A percentile compares a stretch with the other conserved stretches of the same genome.
Conservation (phyloP, 2,797 vertebrate species). For the Neoniphon sammara region DNA sequence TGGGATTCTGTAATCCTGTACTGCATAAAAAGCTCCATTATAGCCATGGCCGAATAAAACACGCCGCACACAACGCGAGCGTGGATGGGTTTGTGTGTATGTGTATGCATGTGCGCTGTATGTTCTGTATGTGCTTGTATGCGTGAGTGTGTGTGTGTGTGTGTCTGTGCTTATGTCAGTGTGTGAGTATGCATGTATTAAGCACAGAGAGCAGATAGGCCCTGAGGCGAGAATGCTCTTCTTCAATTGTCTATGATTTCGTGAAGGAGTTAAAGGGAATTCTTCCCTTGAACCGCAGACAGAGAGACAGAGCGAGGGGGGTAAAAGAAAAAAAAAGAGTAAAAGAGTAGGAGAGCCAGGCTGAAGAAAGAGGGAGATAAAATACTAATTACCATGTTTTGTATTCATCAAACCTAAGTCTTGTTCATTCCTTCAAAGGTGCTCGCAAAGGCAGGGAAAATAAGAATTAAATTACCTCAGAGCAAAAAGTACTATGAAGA, state of each 20-base stretch:
- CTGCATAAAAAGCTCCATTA: slow-evolving; percentile 59
- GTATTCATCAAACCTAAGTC: slow-evolving; percentile 34
- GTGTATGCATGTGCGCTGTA: slow-evolving; percentile 16
- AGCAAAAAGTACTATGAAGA: slow-evolving; percentile 15
- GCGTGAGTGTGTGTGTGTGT: slow-evolving; percentile 7
- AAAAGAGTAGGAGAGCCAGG: slow-evolving; percentile 30
- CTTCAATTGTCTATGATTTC: slow-evolving; percentile 69
- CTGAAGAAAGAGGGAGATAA: slow-evolving; percentile 42
- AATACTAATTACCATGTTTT: slow-evolving; percentile 65
- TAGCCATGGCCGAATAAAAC: slow-evolving; percentile 50
- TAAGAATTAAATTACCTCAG: slow-evolving; percentile 15
- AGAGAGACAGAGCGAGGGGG: slow-evolving; percentile 12
- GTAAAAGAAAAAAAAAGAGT: slow-evolving; percentile 22
- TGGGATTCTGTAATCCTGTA: slow-evolving; percentile 50
- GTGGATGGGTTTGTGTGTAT: slow-evolving; percentile 35
- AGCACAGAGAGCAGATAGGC: slow-evolving; percentile 48
- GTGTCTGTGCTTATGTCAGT: slow-evolving; percentile 1
- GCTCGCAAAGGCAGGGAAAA: slow-evolving; percentile 21
- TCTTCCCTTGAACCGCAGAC: slow-evolving; percentile 54
- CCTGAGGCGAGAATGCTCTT: slow-evolving; percentile 40
- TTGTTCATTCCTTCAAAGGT: slow-evolving; percentile 48
- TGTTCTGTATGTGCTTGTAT: neutral
- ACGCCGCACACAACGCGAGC: slow-evolving; percentile 35
- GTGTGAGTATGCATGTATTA: slow-evolving; percentile 32
- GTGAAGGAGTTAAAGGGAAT: slow-evolving; percentile 62